These are phyloP conservation scores for Drosophila nigritarsus DNA, from an alignment of 2,888 invertebrate species.

Conservation along the genomic window DNA sequence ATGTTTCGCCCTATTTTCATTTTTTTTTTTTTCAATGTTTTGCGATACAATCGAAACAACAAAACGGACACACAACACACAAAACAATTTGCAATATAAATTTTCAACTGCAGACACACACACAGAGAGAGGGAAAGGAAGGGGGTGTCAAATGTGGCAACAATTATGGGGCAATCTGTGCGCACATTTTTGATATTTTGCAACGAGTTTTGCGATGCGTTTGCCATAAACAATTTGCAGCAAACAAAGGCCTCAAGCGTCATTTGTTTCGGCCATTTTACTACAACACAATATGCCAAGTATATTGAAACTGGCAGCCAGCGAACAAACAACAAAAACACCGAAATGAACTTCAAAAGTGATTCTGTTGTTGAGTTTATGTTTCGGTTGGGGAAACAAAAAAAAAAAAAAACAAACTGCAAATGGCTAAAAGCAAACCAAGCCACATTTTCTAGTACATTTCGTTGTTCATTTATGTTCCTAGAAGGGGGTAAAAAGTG, in stretches of 20 bases:
- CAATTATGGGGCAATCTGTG: constrained; percentile 56
- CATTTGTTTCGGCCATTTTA: constrained; percentile 67
- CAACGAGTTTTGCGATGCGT: constrained; percentile 28
- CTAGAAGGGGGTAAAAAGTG: not conserved
- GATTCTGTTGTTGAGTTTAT: constrained; percentile 72
- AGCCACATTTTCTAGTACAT: constrained; percentile 41
- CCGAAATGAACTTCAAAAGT: constrained; percentile 38
- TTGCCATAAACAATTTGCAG: constrained; percentile 62
- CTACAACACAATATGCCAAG: constrained; percentile 26
- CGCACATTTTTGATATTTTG: constrained; percentile 33
- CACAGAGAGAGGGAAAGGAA: too few species aligned
- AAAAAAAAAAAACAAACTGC: constrained; percentile 6
- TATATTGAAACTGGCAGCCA: constrained; percentile 14
- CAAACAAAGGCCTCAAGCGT: constrained; percentile 56
- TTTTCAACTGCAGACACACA: constrained; percentile 6
- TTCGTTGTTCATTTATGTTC: constrained; percentile 27
- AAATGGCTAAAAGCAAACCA: constrained; percentile 13
- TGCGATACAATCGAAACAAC: constrained; percentile 13
- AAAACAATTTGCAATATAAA: constrained; percentile 33
- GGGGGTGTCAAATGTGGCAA: constrained; percentile 2
- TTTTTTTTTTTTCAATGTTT: not conserved
- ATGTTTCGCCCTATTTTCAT: not conserved
- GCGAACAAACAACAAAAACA: constrained; percentile 2
- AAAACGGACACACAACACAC: constrained; percentile 4
- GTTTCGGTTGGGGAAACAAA: constrained; percentile 32